Evolutionary conservation across 1,140 invertebrate genomes (phyloP), one percentile per base, ranked within the genome.

Genomic region (Macrostomum lignano): DNA sequence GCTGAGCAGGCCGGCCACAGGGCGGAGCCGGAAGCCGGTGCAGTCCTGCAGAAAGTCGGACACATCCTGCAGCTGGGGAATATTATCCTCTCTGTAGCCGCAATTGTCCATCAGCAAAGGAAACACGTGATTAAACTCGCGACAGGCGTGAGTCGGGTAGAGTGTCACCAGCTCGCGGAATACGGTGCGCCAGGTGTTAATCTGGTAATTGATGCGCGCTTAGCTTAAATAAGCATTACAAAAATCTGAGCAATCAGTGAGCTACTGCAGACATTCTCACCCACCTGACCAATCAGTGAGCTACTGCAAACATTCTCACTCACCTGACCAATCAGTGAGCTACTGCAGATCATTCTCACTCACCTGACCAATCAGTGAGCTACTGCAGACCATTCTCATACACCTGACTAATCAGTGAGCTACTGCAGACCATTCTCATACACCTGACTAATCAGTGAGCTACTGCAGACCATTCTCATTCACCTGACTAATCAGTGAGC

Each of bases 1-100:
- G 5, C 82, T 91, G 1, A 98, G 62, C 2, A 96, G 62, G 4
- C 91, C 91, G 24, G 88, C 88, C 0, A 96, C 91, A 2, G 91
- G 91, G 17, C 88, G 65, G 1, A 98, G 59, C 0, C 72, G 75
- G 50, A 96, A 96, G 3, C 91, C 91, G 3, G 88, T 96, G 43
- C 74, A 81, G 56, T 91, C 79, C 70, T 75, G 82, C 6, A 98
- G 60, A 55, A 96, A 98, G 43, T 88, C 74, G 0, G 86, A 96
- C 9, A 98, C 73, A 52, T 96, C 84, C 59, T 96, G 71, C 10
- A 96, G 61, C 48, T 98, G 88, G 2, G 88, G 88, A 48, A 98
- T 91, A 44, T 91, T 91, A 45, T 94, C 72, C 41, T 76, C 74
- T 11, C 72, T 63, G 49, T 86, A 96, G 0, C 81, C 81, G 48